Evolutionary conservation across 1,140 invertebrate genomes (phyloP), one percentile per base, ranked within the genome.

Genomic region (Cyphomyrmex costatus): DNA sequence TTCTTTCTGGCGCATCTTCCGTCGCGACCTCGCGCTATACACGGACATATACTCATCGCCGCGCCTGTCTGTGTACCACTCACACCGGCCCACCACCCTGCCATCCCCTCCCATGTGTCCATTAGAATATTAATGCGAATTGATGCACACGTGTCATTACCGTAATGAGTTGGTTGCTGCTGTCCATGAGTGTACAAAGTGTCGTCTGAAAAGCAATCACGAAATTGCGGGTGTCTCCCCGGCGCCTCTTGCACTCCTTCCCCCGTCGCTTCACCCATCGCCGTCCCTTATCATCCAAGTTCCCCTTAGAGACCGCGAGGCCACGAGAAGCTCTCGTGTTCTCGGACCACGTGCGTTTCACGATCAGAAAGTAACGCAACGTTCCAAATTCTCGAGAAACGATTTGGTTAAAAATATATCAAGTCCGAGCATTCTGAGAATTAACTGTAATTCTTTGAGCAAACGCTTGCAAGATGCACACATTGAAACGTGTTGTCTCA

Each of bases 121-220:
- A 95, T 95, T 94, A 94, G 93, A 94, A 94, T 95, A 95, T 95
- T 94, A 94, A 94, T 94, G 93, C 94, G 93, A 95, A 95, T 95
- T 94, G 94, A 94, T 94, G 94, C 94, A 92, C 89, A 93, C 93
- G 94, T 94, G 94, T 95, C 94, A 95, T 95, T 94, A 95, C 92
- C 91, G 94, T 95, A 95, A 95, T 95, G 94, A 94, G 94, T 94
- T 92, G 87, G 92, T 93, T 91, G 92, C 92, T 93, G 92, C 91
- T 92, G 93, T 94, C 92, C 92, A 91, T 90, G 84, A 87, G 90
- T 90, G 87, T 90, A 92, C 89, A 93, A 92, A 92, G 92, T 92
- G 92, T 90, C 89, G 89, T 89, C 91, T 90, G 88, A 92, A 94
- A 94, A 95, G 94, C 94, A 94, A 95, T 95, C 93, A 94, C 92